Conservation (phyloP, 2,888 invertebrate species). For the Gastrophysa polygoni region DNA sequence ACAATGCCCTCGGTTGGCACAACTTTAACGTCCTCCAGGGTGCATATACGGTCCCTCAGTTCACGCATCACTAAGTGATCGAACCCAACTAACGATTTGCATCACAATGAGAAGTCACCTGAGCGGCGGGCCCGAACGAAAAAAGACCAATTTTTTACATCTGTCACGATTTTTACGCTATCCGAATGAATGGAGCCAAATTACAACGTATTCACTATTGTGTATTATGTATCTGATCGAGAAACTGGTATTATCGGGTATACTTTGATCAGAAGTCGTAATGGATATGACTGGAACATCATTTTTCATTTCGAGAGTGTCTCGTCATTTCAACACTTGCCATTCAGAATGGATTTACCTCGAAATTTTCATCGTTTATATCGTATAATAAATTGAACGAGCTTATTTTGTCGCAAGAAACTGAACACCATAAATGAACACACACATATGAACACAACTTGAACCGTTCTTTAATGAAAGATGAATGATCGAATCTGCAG, state of each 20-base stretch:
- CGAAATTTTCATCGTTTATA: not conserved
- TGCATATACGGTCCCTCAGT: conserved; percentile 34
- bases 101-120: conserved; percentile 49
- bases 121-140: conserved; percentile 35
- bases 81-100: conserved; percentile 50
- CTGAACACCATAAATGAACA: too few species aligned
- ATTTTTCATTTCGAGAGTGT: not conserved
- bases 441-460: too few species aligned
- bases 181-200: conserved; percentile 37
- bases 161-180: conserved; percentile 42
- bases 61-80: conserved; percentile 49
- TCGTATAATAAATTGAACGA: not conserved
- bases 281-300: not conserved
- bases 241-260: conserved; percentile 25
- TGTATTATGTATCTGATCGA: conserved; percentile 36
- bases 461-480: too few species aligned
- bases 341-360: not conserved
- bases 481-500: too few species aligned
- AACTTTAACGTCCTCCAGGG: conserved; percentile 27
- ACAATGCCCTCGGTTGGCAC: conserved; percentile 11
- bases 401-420: too few species aligned
- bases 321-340: not conserved
- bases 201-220: conserved; percentile 38
- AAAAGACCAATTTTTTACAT: conserved; percentile 42
- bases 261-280: conserved; percentile 10